Percentiles rank a stretch among this genome's conserved stretches.
Evolutionary conservation across 2,888 invertebrate genomes (phyloP).

Genomic region (Notodonta ziczac): DNA sequence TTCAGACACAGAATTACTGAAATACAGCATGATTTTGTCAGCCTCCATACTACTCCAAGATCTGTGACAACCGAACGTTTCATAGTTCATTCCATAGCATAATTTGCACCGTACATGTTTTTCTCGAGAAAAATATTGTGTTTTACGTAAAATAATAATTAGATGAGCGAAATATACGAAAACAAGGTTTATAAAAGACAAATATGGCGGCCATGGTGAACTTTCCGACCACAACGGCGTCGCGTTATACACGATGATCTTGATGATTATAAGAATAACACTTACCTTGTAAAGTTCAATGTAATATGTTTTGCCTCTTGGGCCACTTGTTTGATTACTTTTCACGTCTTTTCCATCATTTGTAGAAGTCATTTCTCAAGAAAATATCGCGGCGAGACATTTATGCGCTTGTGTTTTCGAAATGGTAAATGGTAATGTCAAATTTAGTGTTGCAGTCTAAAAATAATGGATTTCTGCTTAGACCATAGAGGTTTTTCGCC

Average conservation of each 20-base stretch:
- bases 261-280: conserved; percentile 53
- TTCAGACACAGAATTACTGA: conserved; percentile 17
- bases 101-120: conserved; percentile 9
- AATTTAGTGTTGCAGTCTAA: conserved; percentile 62
- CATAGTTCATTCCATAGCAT: not conserved
- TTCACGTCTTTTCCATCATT: conserved; percentile 84
- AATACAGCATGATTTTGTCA: conserved; percentile 25
- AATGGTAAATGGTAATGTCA: conserved; percentile 80
- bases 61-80: conserved; percentile 13
- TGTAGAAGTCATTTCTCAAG: conserved; percentile 85
- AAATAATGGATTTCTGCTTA: not conserved
- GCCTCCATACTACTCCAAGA: conserved; percentile 20
- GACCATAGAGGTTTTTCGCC: no score
- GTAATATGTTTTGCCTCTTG: conserved; percentile 78
- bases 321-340: conserved; percentile 77
- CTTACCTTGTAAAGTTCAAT: conserved; percentile 82
- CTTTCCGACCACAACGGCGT: conserved; percentile 77
- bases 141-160: conserved; percentile 28
- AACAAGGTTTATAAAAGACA: conserved; percentile 77
- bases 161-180: conserved; percentile 61
- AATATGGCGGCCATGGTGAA: conserved; percentile 82
- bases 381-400: conserved; percentile 85
- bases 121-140: conserved; percentile 7
- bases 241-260: conserved; percentile 50
- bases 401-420: conserved; percentile 84